A percentile compares a stretch with the other conserved stretches of the same genome.
Conservation (phyloP, 2,797 vertebrate genomes). For the Salarias fasciatus region DNA sequence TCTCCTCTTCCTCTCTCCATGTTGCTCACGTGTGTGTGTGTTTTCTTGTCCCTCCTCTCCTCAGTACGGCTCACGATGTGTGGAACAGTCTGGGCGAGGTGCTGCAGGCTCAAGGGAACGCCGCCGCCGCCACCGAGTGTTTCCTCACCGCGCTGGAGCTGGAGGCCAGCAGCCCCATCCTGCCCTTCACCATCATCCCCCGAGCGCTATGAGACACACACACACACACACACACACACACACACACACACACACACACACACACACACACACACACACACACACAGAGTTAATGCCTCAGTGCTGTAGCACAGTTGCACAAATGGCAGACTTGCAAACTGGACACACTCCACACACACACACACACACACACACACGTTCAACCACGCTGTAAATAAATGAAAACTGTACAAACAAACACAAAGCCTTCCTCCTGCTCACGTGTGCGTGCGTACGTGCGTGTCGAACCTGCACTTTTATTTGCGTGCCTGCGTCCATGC, state of each 20-base stretch:
- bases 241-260: background rate
- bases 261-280: slow-evolving; percentile 7
- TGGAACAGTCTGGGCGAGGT: slow-evolving; percentile 98
- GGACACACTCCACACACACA: slow-evolving; percentile 10
- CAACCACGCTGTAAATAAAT: slow-evolving; percentile 21
- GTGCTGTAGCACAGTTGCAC: slow-evolving; percentile 37
- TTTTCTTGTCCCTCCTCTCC: background rate
- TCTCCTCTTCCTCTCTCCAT: background rate
- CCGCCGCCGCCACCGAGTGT: slow-evolving; percentile 93
- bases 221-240: slow-evolving; percentile 12
- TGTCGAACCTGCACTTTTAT: slow-evolving; percentile 21
- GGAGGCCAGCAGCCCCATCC: slow-evolving; percentile 95
- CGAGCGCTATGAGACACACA: slow-evolving; percentile 86
- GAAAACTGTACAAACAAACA: slow-evolving; percentile 22
- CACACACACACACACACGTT: slow-evolving; percentile 35
- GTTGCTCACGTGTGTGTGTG: too few species aligned
- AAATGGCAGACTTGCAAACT: slow-evolving; percentile 31
- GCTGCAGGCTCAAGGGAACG: slow-evolving; percentile 95
- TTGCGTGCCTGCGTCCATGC: slow-evolving; percentile 38
- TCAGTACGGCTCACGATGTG: slow-evolving; percentile 94
- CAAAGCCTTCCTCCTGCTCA: slow-evolving; percentile 10
- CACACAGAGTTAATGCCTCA: slow-evolving; percentile 2
- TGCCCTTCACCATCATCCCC: slow-evolving; percentile 97
- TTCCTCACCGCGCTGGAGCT: slow-evolving; percentile 96
- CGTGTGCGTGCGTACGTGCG: slow-evolving; percentile 21